Conservation (phyloP, 2,888 invertebrate species). For the Drosophila leonis region DNA sequence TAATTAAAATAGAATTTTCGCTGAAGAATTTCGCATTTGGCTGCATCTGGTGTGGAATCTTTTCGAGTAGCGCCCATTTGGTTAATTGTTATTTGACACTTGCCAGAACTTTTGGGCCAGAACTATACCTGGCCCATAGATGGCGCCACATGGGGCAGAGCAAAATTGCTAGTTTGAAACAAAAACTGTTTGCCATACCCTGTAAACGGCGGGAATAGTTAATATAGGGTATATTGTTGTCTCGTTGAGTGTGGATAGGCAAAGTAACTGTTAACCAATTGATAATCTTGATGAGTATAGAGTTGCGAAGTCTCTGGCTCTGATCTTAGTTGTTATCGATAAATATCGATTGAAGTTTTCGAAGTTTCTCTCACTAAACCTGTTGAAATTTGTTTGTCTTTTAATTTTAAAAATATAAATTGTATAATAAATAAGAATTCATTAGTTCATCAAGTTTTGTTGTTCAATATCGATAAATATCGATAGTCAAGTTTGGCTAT, state of each 20-base stretch:
- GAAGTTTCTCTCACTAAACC: too few relatives aligned
- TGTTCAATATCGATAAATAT: neutral
- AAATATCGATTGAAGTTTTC: neutral
- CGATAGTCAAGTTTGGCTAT: neutral
- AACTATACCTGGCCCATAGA: slow-evolving; percentile 9
- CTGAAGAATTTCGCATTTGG: slow-evolving; percentile 1
- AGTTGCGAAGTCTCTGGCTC: too few relatives aligned
- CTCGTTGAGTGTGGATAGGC: neutral
- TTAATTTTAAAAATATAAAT: too few relatives aligned
- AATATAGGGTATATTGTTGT: neutral
- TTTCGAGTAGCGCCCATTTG: neutral
- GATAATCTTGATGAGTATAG: neutral
- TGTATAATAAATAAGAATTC: too few relatives aligned
- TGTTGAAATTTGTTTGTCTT: too few relatives aligned
- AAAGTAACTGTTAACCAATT: too few relatives aligned
- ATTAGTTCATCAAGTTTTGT: too few relatives aligned
- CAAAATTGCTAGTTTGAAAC: slow-evolving; percentile 4
- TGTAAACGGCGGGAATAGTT: neutral
- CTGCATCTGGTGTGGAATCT: neutral
- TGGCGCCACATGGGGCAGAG: slow-evolving; percentile 23
- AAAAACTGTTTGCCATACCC: slow-evolving; percentile 3
- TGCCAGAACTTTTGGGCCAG: slow-evolving; percentile 2
- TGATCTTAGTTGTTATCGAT: neutral
- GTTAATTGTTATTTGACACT: slow-evolving; percentile 26
- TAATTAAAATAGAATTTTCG: slow-evolving; percentile 1